phyloP scores from a whole-genome alignment of 2,888 invertebrate species.

The Torymus auratus region DNA sequence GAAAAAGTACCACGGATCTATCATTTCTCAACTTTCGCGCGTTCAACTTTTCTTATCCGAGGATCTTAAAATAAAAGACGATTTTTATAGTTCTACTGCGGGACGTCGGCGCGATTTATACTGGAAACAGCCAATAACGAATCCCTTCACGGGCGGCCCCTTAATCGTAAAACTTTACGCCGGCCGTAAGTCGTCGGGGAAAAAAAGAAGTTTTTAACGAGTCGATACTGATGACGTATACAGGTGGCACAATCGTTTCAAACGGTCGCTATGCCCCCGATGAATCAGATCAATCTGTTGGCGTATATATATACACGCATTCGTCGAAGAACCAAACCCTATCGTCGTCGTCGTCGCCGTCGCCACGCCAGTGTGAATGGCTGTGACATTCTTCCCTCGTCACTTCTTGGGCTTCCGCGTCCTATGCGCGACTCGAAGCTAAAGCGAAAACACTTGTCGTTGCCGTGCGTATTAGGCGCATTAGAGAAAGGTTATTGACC shows the following conservation, averaged over 20 bases:
- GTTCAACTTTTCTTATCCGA: background rate
- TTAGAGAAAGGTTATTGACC: background rate
- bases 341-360: background rate
- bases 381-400: conserved; percentile 10
- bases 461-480: background rate
- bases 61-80: no score
- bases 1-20: no score
- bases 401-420: conserved; percentile 15
- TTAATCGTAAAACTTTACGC: conserved; percentile 27
- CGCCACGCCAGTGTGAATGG: background rate
- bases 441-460: conserved; percentile 18
- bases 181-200: background rate
- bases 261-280: background rate
- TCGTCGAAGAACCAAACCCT: no score
- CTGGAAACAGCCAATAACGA: no score
- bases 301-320: background rate
- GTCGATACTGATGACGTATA: background rate
- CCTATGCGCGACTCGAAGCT: background rate
- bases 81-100: no score
- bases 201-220: background rate
- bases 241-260: no score
- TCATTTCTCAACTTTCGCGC: background rate
- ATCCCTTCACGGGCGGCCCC: no score
- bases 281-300: conserved; percentile 8
- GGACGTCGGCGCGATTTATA: no score